Conservation (phyloP, 92 coral and sea anemone genomes). For the Pocillopora grandis region DNA sequence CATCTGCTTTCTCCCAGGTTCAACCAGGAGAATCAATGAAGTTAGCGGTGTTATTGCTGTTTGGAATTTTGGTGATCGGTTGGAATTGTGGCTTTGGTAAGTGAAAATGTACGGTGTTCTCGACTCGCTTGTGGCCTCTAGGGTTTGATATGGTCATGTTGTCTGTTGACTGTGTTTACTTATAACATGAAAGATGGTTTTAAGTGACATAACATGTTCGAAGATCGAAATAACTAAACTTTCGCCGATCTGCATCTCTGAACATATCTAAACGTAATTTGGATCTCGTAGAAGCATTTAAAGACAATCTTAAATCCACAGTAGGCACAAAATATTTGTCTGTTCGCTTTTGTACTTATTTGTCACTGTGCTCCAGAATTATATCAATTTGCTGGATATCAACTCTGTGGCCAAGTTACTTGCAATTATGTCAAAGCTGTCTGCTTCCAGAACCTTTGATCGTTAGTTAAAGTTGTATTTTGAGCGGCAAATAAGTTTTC, state of each 20-base stretch:
- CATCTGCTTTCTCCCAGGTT: conserved; percentile 55
- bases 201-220: conserved; percentile 41
- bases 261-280: not conserved
- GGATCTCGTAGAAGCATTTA: not conserved
- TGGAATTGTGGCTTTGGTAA: conserved; percentile 39
- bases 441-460: not conserved
- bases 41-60: conserved; percentile 37
- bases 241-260: not conserved
- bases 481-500: not conserved
- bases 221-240: conserved; percentile 6
- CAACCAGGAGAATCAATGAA: conserved; percentile 52
- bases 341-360: not conserved
- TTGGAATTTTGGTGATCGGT: conserved; percentile 20
- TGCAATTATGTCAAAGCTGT: not conserved
- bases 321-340: conserved; percentile 1
- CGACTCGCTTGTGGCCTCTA: conserved; percentile 23
- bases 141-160: conserved; percentile 61
- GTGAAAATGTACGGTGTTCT: conserved; percentile 6
- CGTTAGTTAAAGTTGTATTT: not conserved
- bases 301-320: conserved; percentile 4
- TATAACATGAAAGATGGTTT: conserved; percentile 34
- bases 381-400: conserved; percentile 15
- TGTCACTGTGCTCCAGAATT: conserved; percentile 5
- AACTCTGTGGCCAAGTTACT: not conserved
- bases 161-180: conserved; percentile 69